Percentiles rank a stretch among this genome's conserved stretches.
These are phyloP conservation scores for Copidosoma aretas DNA, from an alignment of 2,888 invertebrate genomes.

Conservation along the genomic window DNA sequence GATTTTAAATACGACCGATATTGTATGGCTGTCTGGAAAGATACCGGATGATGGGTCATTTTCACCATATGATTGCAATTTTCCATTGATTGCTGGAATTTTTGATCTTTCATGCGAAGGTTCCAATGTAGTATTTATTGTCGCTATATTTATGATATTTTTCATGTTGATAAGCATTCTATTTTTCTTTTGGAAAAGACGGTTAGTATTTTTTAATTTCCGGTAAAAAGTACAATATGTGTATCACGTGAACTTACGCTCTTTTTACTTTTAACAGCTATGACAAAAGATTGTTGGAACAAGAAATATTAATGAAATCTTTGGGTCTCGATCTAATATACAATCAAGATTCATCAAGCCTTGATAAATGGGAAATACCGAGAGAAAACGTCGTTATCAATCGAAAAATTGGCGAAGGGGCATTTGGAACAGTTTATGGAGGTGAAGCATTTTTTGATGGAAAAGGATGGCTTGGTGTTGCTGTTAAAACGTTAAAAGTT, in stretches of 20 bases:
- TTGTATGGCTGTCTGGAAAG: conserved; percentile 71
- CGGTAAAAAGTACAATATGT: background rate
- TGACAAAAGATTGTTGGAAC: conserved; percentile 71
- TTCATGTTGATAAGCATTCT: conserved; percentile 67
- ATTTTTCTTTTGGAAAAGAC: conserved; percentile 71
- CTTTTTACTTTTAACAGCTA: conserved; percentile 62
- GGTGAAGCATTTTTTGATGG: conserved; percentile 81
- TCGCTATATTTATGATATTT: conserved; percentile 68
- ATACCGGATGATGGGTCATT: conserved; percentile 74
- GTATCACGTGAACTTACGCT: background rate
- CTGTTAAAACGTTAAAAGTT: conserved; percentile 86
- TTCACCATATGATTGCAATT: conserved; percentile 69
- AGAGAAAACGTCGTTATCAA: conserved; percentile 85
- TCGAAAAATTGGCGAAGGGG: conserved; percentile 85
- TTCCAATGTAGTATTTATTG: conserved; percentile 72
- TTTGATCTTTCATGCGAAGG: conserved; percentile 77
- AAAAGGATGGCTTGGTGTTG: conserved; percentile 82
- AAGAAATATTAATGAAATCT: conserved; percentile 74
- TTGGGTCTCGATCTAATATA: conserved; percentile 70
- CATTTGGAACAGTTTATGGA: conserved; percentile 91
- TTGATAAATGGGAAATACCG: conserved; percentile 89
- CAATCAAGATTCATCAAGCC: conserved; percentile 62
- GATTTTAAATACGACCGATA: conserved; percentile 65
- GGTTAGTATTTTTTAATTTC: conserved; percentile 56
- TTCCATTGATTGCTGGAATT: conserved; percentile 72